Evolutionary conservation across 2,797 vertebrate genomes (phyloP), one percentile per base, ranked within the genome.

Genomic region (Serranus cabrilla): DNA sequence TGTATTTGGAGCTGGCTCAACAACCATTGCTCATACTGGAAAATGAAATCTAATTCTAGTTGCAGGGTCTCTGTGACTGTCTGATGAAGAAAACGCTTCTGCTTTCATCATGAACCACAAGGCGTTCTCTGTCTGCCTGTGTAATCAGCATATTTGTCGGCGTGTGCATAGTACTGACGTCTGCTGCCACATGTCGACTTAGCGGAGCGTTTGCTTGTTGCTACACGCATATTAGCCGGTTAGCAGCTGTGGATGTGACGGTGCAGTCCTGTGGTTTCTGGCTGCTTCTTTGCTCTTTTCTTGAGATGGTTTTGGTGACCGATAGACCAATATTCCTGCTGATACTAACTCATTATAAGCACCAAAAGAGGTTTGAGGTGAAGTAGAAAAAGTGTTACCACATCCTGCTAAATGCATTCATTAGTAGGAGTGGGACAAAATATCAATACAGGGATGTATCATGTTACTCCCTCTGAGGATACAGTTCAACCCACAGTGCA

Each of bases 1-100:
- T 69, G 52, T 27, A 11, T 62, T 78, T 81, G 74, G 62, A 76
- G 14, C 45, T 39, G 49, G n/a, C 58, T 54, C 11, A 58, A 40
- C 20, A 21, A 34, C 57, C 13, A 16, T 47, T 47, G 31, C 46
- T 58, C 40, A 39, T 31, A 5, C 2, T 52, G 70, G 73, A 78
- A 76, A 79, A 55, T 74, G 6, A 64, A 63, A 49, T 34, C 3
- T 21, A 39, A 54, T 51, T 74, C 9, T 14, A 16, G 39, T 37
- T 43, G 34, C 18, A 43, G 18, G 18, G 13, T 67, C 47, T 49
- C 47, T 34, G 18, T 18, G 14, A n/a, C 21, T 31, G 3, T 21
- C 7, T 17, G 42, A 52, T 62, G 47, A 49, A 50, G 46, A n/a
- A n/a, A 50, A 23, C 0, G 46, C 6, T 43, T 18, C 2, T 10